phyloP scores from a whole-genome alignment of 1,140 invertebrate species.

The Eumaeus atala region DNA sequence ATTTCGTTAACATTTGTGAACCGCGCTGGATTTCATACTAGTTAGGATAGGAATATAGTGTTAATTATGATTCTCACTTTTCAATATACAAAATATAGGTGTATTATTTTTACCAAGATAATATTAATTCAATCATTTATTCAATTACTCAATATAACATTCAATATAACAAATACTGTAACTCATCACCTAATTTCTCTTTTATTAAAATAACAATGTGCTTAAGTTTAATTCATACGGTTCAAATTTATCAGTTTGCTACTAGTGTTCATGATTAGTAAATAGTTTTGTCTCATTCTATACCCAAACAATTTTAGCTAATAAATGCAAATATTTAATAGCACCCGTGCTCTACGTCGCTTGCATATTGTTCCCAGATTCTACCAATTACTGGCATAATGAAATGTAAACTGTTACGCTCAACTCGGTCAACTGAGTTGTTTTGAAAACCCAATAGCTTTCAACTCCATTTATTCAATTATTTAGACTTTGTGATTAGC shows the following conservation, averaged over 20 bases:
- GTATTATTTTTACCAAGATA: too few species aligned
- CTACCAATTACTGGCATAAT: slow-evolving; percentile 11
- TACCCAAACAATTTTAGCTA: slow-evolving; percentile 9
- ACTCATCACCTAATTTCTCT: too few species aligned
- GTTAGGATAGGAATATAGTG: too few species aligned
- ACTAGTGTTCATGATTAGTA: not conserved
- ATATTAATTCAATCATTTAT: too few species aligned
- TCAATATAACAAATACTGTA: too few species aligned
- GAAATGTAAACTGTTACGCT: slow-evolving; percentile 9
- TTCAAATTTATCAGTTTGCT: not conserved
- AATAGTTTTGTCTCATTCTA: slow-evolving; percentile 1
- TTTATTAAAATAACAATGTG: too few species aligned
- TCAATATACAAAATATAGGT: too few species aligned
- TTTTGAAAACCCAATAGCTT: slow-evolving; percentile 5
- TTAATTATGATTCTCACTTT: too few species aligned
- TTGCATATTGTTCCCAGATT: slow-evolving; percentile 2
- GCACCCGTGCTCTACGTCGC: slow-evolving; percentile 8
- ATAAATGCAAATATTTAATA: slow-evolving; percentile 10
- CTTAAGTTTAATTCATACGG: not conserved
- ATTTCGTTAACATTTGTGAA: too few species aligned
- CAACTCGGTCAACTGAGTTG: slow-evolving; percentile 7
- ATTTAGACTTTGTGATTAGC: too few species aligned
- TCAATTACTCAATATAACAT: too few species aligned
- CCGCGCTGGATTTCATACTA: too few species aligned
- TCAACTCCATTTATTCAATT: slow-evolving; percentile 7